phyloP scores from a whole-genome alignment of 1,140 invertebrate genomes.

The Atta texana region DNA sequence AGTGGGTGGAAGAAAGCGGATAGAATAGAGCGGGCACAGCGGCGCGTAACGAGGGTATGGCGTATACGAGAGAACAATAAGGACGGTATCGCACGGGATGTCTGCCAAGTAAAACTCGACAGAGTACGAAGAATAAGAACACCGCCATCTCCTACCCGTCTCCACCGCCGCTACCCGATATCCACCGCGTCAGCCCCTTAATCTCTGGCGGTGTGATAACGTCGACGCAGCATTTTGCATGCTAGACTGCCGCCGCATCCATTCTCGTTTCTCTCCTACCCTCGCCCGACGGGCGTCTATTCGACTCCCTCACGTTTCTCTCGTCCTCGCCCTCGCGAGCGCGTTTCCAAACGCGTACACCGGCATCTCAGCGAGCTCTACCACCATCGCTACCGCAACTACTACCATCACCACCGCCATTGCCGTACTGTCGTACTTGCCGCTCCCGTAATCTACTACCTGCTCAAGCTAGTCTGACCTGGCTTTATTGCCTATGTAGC shows the following conservation, averaged over 20 bases:
- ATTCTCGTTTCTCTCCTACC: constrained; percentile 58
- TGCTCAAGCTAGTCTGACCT: constrained; percentile 38
- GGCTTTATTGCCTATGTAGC: constrained; percentile 49
- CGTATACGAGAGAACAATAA: constrained; percentile 75
- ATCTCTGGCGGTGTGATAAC: constrained; percentile 80
- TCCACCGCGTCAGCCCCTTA: constrained; percentile 80
- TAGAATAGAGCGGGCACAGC: neutral
- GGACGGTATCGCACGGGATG: constrained; percentile 73
- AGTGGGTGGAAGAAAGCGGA: neutral
- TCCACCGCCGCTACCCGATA: constrained; percentile 62
- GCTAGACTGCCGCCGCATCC: constrained; percentile 78
- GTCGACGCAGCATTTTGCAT: constrained; percentile 83
- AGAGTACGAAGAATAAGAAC: constrained; percentile 78
- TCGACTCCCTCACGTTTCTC: neutral
- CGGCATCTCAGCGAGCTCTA: constrained; percentile 9
- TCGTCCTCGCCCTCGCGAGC: neutral
- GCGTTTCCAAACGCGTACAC: constrained; percentile 33
- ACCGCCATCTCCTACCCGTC: neutral
- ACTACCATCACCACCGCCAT: neutral
- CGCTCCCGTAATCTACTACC: constrained; percentile 44
- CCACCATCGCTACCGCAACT: neutral
- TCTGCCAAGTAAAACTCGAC: constrained; percentile 81
- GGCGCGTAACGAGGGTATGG: constrained; percentile 49
- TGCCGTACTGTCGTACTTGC: constrained; percentile 28
- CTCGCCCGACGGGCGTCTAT: neutral